Evolutionary conservation across 2,113 vertebrate genomes (phyloP).

Genomic region (Pelecanus crispus): DNA sequence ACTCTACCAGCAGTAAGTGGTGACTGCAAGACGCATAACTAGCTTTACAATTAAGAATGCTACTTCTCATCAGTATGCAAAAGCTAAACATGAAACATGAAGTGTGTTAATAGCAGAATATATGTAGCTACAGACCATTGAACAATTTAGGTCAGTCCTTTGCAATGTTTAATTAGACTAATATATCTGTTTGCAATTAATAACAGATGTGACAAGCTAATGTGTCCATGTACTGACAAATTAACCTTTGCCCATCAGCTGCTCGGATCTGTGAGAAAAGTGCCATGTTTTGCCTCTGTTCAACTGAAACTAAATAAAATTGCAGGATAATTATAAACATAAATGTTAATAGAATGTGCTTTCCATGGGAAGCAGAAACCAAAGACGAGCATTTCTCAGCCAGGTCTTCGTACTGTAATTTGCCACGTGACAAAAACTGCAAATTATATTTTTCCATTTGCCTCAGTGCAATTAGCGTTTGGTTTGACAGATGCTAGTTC

Average conservation of each 20-base stretch:
- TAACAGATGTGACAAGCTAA: conserved; percentile 92
- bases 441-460: conserved; percentile 64
- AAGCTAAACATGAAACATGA: conserved; percentile 71
- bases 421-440: conserved; percentile 36
- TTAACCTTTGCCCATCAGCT: conserved; percentile 97
- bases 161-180: conserved; percentile 83
- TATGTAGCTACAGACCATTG: conserved; percentile 73
- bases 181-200: conserved; percentile 94
- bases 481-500: conserved; percentile 29
- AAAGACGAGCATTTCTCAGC: conserved; percentile 40
- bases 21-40: conserved; percentile 55
- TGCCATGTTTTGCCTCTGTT: conserved; percentile 82
- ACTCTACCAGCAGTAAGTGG: conserved; percentile 70
- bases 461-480: conserved; percentile 13
- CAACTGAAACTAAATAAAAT: conserved; percentile 76
- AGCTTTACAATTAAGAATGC: conserved; percentile 71
- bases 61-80: conserved; percentile 70
- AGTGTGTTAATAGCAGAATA: conserved; percentile 73
- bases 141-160: conserved; percentile 83
- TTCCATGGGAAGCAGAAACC: conserved; percentile 47
- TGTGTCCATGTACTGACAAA: conserved; percentile 88
- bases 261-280: conserved; percentile 90
- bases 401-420: neutral
- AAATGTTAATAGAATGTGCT: conserved; percentile 85
- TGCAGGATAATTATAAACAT: conserved; percentile 90